Conservation (phyloP, 2,797 vertebrate genomes). For the Spea hammondii region DNA sequence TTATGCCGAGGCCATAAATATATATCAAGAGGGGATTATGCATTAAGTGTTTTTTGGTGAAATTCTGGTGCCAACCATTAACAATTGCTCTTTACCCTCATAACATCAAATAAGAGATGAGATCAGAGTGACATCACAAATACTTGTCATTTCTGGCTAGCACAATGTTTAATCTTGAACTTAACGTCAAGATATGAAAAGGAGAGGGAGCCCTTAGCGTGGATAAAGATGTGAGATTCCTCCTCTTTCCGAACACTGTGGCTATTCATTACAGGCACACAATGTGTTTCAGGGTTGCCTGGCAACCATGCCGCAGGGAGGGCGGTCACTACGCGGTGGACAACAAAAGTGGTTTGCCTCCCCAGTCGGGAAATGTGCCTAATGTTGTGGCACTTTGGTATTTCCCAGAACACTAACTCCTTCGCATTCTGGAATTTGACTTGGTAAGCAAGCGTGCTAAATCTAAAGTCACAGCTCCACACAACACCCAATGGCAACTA, state of each 20-base stretch:
- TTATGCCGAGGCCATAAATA: no score
- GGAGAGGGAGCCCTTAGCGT: neutral
- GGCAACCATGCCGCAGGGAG: constrained; percentile 29
- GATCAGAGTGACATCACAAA: neutral
- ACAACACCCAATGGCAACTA: neutral
- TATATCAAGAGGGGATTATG: no score
- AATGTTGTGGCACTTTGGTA: constrained; percentile 7
- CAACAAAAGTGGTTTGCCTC: constrained; percentile 4
- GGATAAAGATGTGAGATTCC: constrained; percentile 31
- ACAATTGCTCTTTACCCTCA: no score
- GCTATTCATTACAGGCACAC: constrained; percentile 27
- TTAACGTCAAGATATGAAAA: neutral
- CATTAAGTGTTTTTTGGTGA: no score
- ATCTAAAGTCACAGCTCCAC: neutral
- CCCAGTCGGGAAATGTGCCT: constrained; percentile 17
- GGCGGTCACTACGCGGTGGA: constrained; percentile 10
- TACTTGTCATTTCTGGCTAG: neutral
- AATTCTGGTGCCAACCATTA: no score
- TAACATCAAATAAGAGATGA: neutral
- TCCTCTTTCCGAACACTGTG: constrained; percentile 24
- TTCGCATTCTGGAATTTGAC: neutral
- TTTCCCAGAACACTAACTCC: constrained; percentile 18
- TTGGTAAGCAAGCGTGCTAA: no score
- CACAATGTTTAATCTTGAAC: neutral
- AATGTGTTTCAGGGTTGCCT: constrained; percentile 38